Evolutionary conservation across 1,140 invertebrate species (phyloP).

Genomic region (Trichoplusia ni): DNA sequence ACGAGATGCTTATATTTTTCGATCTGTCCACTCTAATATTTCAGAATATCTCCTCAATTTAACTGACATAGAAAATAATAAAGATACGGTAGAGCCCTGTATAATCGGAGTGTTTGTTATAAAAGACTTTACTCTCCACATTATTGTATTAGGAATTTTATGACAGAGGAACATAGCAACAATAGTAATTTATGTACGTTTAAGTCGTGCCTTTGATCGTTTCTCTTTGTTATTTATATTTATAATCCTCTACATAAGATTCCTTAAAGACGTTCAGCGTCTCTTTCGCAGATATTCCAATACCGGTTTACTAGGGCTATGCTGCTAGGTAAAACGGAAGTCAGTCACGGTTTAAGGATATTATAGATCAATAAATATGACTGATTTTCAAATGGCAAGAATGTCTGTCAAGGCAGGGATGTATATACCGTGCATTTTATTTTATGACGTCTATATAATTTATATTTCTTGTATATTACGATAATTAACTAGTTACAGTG

Average conservation of each 20-base stretch:
- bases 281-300: background rate
- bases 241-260: too few species aligned
- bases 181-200: too few species aligned
- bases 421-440: slow-evolving; percentile 24
- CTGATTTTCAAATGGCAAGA: slow-evolving; percentile 4
- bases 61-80: slow-evolving; percentile 36
- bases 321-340: background rate
- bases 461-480: slow-evolving; percentile 26
- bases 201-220: too few species aligned
- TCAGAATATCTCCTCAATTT: slow-evolving; percentile 24
- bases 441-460: slow-evolving; percentile 25
- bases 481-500: slow-evolving; percentile 16
- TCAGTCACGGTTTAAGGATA: slow-evolving; percentile 10
- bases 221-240: too few species aligned
- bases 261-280: background rate
- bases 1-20: slow-evolving; percentile 44
- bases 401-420: slow-evolving; percentile 4
- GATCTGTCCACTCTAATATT: slow-evolving; percentile 35
- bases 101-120: background rate
- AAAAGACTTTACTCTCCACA: too few species aligned
- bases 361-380: background rate
- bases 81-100: slow-evolving; percentile 29
- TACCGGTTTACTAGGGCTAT: slow-evolving; percentile 10
- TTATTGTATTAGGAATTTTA: too few species aligned
- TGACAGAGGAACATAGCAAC: too few species aligned